A percentile compares a stretch with the other conserved stretches of the same genome.
These are phyloP conservation scores for Malacoctenus gilli DNA, from an alignment of 2,797 vertebrate genomes.

Conservation along the genomic window DNA sequence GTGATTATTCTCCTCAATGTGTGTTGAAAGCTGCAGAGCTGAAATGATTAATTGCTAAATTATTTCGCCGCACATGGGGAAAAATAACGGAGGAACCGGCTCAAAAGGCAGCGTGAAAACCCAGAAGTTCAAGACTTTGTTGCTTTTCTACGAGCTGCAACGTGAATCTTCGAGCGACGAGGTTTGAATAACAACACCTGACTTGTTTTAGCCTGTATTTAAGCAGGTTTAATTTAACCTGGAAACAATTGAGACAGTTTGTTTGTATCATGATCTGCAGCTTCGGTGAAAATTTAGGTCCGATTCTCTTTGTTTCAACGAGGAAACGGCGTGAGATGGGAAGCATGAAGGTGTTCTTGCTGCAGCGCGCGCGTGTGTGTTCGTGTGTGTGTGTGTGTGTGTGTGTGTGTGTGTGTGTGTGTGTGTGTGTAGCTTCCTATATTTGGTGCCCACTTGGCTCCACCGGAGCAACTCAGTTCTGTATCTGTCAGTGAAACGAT, in stretches of 20 bases:
- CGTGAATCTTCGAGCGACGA: too few relatives aligned
- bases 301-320: too few relatives aligned
- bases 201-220: too few relatives aligned
- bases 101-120: background rate
- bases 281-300: too few relatives aligned
- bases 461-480: constrained; percentile 61
- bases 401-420: constrained; percentile 13
- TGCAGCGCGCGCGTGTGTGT: constrained; percentile 29
- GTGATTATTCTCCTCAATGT: constrained; percentile 3
- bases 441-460: constrained; percentile 63
- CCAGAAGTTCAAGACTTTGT: background rate
- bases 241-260: too few relatives aligned
- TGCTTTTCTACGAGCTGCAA: too few relatives aligned
- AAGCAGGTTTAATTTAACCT: too few relatives aligned
- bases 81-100: background rate
- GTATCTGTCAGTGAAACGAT: constrained; percentile 77
- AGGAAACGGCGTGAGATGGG: too few relatives aligned
- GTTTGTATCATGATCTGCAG: too few relatives aligned
- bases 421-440: constrained; percentile 41
- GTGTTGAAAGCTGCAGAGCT: background rate
- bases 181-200: too few relatives aligned
- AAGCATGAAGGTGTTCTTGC: constrained; percentile 10
- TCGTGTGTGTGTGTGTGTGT: constrained; percentile 12
- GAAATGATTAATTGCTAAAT: constrained; percentile 4
- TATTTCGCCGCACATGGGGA: background rate